These are phyloP conservation scores for Heteropelma amictum DNA, from an alignment of 2,888 invertebrate genomes.

Conservation along the genomic window DNA sequence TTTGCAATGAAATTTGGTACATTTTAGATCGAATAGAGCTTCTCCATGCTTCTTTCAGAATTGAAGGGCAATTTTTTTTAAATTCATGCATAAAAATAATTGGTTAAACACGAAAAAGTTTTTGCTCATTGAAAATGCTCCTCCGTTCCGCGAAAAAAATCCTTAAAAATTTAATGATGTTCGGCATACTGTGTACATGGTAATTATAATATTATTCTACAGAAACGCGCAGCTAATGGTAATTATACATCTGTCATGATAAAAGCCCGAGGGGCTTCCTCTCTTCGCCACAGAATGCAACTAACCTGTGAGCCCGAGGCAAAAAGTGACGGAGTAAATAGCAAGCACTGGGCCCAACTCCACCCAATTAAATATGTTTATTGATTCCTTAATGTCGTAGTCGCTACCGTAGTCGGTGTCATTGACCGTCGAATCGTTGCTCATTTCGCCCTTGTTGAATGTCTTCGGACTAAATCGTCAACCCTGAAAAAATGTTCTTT, in stretches of 20 bases:
- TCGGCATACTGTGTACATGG: not conserved
- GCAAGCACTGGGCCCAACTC: slow-evolving; percentile 81
- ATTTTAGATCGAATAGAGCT: no score
- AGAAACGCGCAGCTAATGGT: not conserved
- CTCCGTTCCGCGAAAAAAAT: no score
- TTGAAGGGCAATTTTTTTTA: no score
- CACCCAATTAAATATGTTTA: slow-evolving; percentile 79
- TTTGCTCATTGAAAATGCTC: no score
- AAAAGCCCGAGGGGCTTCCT: not conserved
- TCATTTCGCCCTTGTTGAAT: slow-evolving; percentile 48
- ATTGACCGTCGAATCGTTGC: slow-evolving; percentile 64
- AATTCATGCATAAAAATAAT: no score
- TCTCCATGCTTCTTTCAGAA: no score
- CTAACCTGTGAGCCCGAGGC: slow-evolving; percentile 82
- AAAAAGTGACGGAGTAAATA: slow-evolving; percentile 81
- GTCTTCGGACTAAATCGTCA: not conserved
- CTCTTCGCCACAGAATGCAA: not conserved
- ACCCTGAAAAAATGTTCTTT: slow-evolving; percentile 1
- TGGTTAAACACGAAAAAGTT: no score
- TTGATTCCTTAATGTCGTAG: slow-evolving; percentile 79
- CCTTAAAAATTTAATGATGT: not conserved
- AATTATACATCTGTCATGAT: not conserved
- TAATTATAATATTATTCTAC: not conserved
- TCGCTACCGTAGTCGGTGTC: slow-evolving; percentile 71
- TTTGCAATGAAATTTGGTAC: no score